These are phyloP conservation scores for Blastobasis lacticolella DNA, from an alignment of 2,888 invertebrate genomes.

Conservation along the genomic window DNA sequence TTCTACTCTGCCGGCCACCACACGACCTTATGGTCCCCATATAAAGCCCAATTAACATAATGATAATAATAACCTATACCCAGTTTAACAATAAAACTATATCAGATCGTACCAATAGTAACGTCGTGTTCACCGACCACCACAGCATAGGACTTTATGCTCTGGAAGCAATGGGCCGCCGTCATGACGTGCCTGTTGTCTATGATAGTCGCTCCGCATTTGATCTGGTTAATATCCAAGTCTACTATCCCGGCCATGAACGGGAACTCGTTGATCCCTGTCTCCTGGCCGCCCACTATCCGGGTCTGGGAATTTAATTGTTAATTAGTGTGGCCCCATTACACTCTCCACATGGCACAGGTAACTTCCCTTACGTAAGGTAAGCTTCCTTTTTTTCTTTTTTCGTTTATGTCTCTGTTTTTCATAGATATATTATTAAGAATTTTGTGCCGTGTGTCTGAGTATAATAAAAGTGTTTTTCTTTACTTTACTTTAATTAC, in stretches of 20 bases:
- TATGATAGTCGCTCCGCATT: slow-evolving; percentile 73
- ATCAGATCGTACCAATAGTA: slow-evolving; percentile 27
- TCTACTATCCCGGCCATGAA: slow-evolving; percentile 47
- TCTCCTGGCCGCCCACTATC: slow-evolving; percentile 54
- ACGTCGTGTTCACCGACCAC: slow-evolving; percentile 71
- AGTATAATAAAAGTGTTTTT: no score
- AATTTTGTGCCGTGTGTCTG: neutral
- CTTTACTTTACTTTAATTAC: neutral
- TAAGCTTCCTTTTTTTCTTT: neutral
- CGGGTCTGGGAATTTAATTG: slow-evolving; percentile 36
- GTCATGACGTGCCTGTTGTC: slow-evolving; percentile 53
- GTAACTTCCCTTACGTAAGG: neutral
- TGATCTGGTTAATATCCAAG: slow-evolving; percentile 33
- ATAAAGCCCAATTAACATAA: no score
- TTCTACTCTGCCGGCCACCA: no score
- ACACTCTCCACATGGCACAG: neutral
- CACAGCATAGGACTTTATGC: slow-evolving; percentile 38
- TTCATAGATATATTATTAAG: neutral
- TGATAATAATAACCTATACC: no score
- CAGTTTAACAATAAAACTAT: no score
- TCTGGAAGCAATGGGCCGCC: slow-evolving; percentile 73
- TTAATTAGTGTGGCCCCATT: neutral
- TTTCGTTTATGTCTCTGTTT: neutral
- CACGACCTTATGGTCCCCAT: no score
- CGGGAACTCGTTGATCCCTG: slow-evolving; percentile 47